A percentile compares a stretch with the other conserved stretches of the same genome.
Conservation (phyloP, 1,140 invertebrate species). For the Cecropterus lyciades region DNA sequence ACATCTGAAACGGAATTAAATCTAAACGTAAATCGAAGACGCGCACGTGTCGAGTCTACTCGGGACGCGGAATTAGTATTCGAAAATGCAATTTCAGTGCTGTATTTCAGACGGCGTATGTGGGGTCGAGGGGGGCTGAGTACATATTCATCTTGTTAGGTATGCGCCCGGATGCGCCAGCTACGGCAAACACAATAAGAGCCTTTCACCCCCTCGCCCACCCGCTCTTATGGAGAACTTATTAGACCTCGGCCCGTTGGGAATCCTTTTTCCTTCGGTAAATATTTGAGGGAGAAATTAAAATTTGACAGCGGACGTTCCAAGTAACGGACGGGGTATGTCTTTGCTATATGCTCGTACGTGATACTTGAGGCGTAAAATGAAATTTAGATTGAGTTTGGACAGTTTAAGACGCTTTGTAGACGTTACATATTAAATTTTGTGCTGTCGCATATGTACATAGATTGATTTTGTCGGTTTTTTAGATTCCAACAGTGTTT, state of each 20-base stretch:
- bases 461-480: constrained; percentile 20
- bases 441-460: background rate
- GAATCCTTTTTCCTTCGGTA: constrained; percentile 84
- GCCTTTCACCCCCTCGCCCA: constrained; percentile 48
- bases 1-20: constrained; percentile 31
- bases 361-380: constrained; percentile 81
- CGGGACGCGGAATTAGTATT: constrained; percentile 70
- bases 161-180: constrained; percentile 82
- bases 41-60: constrained; percentile 25
- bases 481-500: background rate
- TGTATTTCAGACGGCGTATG: constrained; percentile 56
- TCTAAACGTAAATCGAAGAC: constrained; percentile 41
- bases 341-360: constrained; percentile 75
- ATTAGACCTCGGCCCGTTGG: constrained; percentile 79
- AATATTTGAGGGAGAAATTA: constrained; percentile 84
- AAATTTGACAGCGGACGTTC: constrained; percentile 82
- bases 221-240: constrained; percentile 81
- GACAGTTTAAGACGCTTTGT: constrained; percentile 62
- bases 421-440: constrained; percentile 34
- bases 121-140: constrained; percentile 64
- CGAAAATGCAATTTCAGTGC: constrained; percentile 81
- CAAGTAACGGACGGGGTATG: constrained; percentile 63
- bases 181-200: constrained; percentile 83
- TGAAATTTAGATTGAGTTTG: constrained; percentile 83
- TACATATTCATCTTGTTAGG: constrained; percentile 83